Percentiles rank a stretch among this genome's conserved stretches.
Conservation (phyloP, 2,797 vertebrate species). For the Acridotheres tristis region DNA sequence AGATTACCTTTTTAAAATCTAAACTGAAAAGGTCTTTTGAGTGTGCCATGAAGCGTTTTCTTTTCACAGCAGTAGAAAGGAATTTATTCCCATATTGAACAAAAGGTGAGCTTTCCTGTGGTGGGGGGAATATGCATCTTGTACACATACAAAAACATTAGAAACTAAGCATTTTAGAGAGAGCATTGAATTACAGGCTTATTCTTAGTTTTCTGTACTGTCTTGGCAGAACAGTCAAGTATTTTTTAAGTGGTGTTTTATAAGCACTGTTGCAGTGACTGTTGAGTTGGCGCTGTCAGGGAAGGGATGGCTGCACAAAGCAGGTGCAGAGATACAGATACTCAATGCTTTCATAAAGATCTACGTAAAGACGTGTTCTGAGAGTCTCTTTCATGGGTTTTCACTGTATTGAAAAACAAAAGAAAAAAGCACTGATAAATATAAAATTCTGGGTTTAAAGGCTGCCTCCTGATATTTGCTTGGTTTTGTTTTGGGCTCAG, state of each 20-base stretch:
- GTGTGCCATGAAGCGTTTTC: neutral
- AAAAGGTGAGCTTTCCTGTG: neutral
- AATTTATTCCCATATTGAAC: neutral
- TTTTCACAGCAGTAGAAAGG: neutral
- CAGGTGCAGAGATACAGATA: neutral
- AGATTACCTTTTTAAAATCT: constrained; percentile 28
- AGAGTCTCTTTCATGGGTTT: neutral
- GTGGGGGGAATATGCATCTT: neutral
- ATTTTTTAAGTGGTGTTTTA: neutral
- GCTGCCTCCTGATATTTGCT: neutral
- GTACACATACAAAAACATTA: neutral
- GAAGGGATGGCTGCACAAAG: neutral
- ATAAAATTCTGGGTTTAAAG: neutral
- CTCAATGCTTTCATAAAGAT: neutral
- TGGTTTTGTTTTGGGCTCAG: neutral
- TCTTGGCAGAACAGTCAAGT: neutral
- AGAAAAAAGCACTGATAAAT: neutral
- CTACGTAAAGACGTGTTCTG: neutral
- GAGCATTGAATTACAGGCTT: neutral
- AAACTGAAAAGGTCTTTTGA: constrained; percentile 22
- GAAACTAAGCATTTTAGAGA: neutral
- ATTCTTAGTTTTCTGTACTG: neutral
- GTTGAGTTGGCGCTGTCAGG: neutral
- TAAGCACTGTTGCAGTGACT: neutral
- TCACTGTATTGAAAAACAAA: neutral